Percentiles rank a stretch among this genome's conserved stretches.
phyloP scores from a whole-genome alignment of 2,888 invertebrate genomes.

The Drosophila anomelani region DNA sequence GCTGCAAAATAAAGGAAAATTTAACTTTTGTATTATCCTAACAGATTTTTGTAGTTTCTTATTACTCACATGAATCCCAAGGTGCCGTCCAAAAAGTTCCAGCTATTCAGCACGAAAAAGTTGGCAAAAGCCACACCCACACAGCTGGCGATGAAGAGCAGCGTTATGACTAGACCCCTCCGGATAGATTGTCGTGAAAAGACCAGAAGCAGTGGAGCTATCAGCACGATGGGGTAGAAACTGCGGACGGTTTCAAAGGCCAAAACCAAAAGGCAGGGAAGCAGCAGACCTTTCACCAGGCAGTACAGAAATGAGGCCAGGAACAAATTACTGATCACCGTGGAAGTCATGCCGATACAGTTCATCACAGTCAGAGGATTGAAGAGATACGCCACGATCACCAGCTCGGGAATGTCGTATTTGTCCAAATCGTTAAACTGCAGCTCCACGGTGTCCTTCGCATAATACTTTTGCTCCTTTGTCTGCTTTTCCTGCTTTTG shows the following conservation, averaged over 20 bases:
- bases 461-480: conserved; percentile 85
- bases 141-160: conserved; percentile 65
- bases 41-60: neutral
- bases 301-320: conserved; percentile 90
- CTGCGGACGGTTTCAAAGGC: conserved; percentile 93
- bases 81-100: conserved; percentile 89
- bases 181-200: conserved; percentile 57
- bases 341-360: conserved; percentile 95
- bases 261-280: conserved; percentile 88
- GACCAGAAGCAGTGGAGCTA: conserved; percentile 91
- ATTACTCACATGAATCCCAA: conserved; percentile 92
- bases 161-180: conserved; percentile 44
- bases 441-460: conserved; percentile 87
- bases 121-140: conserved; percentile 64
- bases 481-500: conserved; percentile 86
- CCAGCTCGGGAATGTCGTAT: conserved; percentile 87
- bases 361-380: conserved; percentile 95
- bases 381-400: conserved; percentile 92
- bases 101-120: conserved; percentile 88
- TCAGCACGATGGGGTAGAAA: conserved; percentile 91
- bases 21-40: no score
- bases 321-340: conserved; percentile 94
- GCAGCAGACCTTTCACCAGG: conserved; percentile 88
- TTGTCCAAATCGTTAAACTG: conserved; percentile 83
- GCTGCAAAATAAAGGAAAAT: conserved; percentile 84